phyloP scores from a whole-genome alignment of 92 coral and sea anemone genomes.

The Porites cylindrica region DNA sequence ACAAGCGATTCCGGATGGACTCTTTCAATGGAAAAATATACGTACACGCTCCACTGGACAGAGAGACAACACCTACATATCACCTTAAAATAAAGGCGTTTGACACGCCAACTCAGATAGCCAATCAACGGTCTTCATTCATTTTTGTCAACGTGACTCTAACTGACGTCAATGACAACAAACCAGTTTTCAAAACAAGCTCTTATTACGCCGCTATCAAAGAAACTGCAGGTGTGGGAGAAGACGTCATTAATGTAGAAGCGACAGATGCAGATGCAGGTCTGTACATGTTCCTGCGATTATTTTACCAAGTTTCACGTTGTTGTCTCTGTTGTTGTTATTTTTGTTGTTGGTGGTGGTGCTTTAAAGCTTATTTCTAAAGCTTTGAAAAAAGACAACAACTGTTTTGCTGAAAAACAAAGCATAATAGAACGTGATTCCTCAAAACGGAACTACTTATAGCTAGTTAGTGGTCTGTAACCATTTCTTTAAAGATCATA shows the following conservation, averaged over 20 bases:
- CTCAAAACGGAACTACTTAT: too few species aligned
- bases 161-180: constrained; percentile 85
- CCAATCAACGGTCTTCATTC: constrained; percentile 60
- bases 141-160: constrained; percentile 62
- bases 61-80: constrained; percentile 68
- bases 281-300: neutral
- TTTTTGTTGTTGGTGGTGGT: too few species aligned
- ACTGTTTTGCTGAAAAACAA: too few species aligned
- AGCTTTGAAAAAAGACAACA: too few species aligned
- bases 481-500: too few species aligned
- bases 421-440: too few species aligned
- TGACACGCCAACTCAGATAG: constrained; percentile 59
- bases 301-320: too few species aligned
- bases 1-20: constrained; percentile 77
- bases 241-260: constrained; percentile 66
- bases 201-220: constrained; percentile 69
- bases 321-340: too few species aligned
- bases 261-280: constrained; percentile 87
- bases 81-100: constrained; percentile 66
- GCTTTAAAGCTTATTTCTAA: too few species aligned
- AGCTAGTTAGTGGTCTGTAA: too few species aligned
- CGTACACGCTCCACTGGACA: constrained; percentile 81
- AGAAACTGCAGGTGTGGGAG: constrained; percentile 77
- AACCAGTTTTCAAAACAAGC: constrained; percentile 64
- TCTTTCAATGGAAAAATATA: constrained; percentile 65